Conservation (phyloP, 2,797 vertebrate species). For the Phrynocephalus forsythii region DNA sequence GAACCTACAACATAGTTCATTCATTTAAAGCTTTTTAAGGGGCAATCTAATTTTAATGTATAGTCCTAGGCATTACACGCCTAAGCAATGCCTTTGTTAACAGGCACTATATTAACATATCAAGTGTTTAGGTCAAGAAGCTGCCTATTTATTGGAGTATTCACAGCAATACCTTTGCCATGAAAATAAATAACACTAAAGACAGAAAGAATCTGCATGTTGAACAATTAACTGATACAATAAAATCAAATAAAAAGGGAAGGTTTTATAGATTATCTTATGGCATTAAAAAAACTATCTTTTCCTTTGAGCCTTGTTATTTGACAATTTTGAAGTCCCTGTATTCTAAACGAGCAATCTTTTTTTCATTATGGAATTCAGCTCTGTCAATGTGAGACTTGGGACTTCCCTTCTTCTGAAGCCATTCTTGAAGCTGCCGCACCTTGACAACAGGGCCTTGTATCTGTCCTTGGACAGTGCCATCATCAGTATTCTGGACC, state of each 20-base stretch:
- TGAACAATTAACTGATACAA: background rate
- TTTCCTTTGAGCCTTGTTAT: slow-evolving; percentile 35
- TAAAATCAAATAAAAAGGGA: fast-evolving
- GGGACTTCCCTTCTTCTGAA: slow-evolving; percentile 89
- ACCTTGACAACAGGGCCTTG: slow-evolving; percentile 85
- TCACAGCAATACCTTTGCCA: background rate
- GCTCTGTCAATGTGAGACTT: slow-evolving; percentile 86
- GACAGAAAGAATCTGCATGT: background rate
- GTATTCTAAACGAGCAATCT: slow-evolving; percentile 80
- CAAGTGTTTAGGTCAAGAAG: background rate
- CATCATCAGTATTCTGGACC: slow-evolving; percentile 89
- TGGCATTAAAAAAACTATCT: fast-evolving
- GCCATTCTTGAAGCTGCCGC: slow-evolving; percentile 90
- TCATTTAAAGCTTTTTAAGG: fast-evolving
- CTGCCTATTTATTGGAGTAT: background rate
- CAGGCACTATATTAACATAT: background rate
- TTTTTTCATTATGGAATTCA: slow-evolving; percentile 89
- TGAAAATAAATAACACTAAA: slow-evolving; percentile 7
- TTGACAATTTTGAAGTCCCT: slow-evolving; percentile 85
- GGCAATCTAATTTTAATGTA: fast-evolving
- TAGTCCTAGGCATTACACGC: fast-evolving
- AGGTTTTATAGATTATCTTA: fast-evolving
- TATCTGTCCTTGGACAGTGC: slow-evolving; percentile 90
- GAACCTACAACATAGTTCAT: fast-evolving
- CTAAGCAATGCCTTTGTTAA: background rate